Evolutionary conservation across 1,140 invertebrate genomes (phyloP).

Genomic region (Drosophila auraria): DNA sequence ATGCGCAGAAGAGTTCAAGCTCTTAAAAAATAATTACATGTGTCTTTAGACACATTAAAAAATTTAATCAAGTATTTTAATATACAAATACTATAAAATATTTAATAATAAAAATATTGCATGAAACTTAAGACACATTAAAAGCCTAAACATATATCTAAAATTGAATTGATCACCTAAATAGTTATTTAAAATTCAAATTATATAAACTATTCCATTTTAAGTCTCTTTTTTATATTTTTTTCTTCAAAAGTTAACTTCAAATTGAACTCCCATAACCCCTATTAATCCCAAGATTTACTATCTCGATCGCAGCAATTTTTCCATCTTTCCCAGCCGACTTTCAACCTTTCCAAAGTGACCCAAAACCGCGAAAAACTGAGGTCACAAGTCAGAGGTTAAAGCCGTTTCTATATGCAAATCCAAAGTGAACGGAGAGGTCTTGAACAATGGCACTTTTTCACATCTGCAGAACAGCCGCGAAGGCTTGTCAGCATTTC

Average conservation of each 20-base stretch:
- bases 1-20: too few relatives aligned
- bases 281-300: background rate
- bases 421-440: conserved; percentile 40
- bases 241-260: background rate
- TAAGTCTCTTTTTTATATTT: accelerated
- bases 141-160: background rate
- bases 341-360: conserved; percentile 48
- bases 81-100: background rate
- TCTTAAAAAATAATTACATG: too few relatives aligned
- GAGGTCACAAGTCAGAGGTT: conserved; percentile 39
- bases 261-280: background rate
- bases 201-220: background rate
- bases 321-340: conserved; percentile 20
- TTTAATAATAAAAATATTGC: too few relatives aligned
- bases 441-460: conserved; percentile 18
- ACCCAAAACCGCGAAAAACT: conserved; percentile 15
- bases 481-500: conserved; percentile 60
- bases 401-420: conserved; percentile 34
- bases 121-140: background rate
- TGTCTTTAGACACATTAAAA: too few relatives aligned
- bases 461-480: conserved; percentile 24
- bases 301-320: background rate
- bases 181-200: background rate
- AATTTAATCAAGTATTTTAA: background rate
- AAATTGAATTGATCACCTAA: too few relatives aligned